Conservation (phyloP, 1,140 invertebrate genomes). For the Aplysia californica region DNA sequence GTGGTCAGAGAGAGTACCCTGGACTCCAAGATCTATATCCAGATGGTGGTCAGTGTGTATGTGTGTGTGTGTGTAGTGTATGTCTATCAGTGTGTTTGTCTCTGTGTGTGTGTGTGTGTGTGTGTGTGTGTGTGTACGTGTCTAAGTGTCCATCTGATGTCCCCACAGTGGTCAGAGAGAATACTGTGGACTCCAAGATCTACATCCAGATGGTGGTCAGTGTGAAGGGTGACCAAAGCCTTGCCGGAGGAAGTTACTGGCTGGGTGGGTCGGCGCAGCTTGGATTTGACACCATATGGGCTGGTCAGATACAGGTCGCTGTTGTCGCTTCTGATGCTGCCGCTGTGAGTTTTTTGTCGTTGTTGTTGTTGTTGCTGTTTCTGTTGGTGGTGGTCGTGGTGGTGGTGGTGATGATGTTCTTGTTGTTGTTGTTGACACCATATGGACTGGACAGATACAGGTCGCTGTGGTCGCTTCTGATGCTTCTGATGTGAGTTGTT, state of each 20-base stretch:
- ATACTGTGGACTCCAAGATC: neutral
- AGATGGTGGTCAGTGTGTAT: conserved; percentile 17
- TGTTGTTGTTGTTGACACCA: too few species aligned
- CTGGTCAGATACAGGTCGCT: conserved; percentile 36
- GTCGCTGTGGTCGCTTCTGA: too few species aligned
- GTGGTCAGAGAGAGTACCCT: conserved; percentile 24
- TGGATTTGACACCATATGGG: conserved; percentile 43
- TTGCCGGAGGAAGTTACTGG: conserved; percentile 34
- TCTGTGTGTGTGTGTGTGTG: too few species aligned
- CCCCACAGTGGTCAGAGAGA: conserved; percentile 33
- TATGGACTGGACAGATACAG: too few species aligned
- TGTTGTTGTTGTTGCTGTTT: too few species aligned
- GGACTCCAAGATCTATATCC: neutral
- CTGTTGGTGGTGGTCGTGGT: too few species aligned
- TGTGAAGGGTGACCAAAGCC: conserved; percentile 34
- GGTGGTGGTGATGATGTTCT: too few species aligned
- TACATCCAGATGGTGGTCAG: neutral
- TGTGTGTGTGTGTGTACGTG: too few species aligned
- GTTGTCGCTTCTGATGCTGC: conserved; percentile 4
- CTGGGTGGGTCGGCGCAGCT: conserved; percentile 45
- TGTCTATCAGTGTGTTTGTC: too few species aligned
- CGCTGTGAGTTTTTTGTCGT: conserved; percentile 19
- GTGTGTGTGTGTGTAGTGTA: too few species aligned
- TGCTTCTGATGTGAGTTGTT: too few species aligned
- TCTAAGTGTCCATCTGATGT: neutral